Percentiles rank a stretch among this genome's conserved stretches.
These are phyloP conservation scores for Spizaetus ornatus DNA, from an alignment of 2,113 vertebrate genomes.

Conservation along the genomic window DNA sequence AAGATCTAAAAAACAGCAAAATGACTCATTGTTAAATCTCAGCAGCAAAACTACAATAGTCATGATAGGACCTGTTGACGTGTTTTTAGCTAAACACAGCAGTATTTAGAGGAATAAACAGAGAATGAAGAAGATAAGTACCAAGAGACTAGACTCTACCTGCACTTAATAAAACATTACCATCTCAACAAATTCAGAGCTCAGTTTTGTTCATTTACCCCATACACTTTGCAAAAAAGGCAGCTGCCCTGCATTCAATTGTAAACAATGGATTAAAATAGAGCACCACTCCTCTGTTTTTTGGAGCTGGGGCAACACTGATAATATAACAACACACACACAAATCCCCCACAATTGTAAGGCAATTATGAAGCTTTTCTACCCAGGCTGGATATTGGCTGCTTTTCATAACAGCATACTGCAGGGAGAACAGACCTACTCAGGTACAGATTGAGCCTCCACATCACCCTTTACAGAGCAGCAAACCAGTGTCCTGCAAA, in stretches of 20 bases:
- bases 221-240: not conserved
- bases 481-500: not conserved
- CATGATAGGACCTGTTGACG: not conserved
- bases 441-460: not conserved
- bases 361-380: not conserved
- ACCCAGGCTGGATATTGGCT: not conserved
- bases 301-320: not conserved
- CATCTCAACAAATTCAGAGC: not conserved
- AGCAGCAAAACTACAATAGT: not conserved
- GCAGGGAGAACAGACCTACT: not conserved
- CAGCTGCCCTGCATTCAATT: not conserved
- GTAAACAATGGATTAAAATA: not conserved
- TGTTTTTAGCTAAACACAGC: not conserved
- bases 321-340: not conserved
- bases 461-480: not conserved
- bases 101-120: not conserved
- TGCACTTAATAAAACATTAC: not conserved
- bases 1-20: conserved; percentile 82
- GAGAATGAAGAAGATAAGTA: not conserved
- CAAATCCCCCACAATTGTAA: accelerated
- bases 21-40: not conserved
- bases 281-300: not conserved
- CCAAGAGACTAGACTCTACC: not conserved
- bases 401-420: accelerated
- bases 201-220: not conserved